Evolutionary conservation across 2,113 vertebrate species (phyloP), one percentile per base, ranked within the genome.

Genomic region (Hyla sarda): DNA sequence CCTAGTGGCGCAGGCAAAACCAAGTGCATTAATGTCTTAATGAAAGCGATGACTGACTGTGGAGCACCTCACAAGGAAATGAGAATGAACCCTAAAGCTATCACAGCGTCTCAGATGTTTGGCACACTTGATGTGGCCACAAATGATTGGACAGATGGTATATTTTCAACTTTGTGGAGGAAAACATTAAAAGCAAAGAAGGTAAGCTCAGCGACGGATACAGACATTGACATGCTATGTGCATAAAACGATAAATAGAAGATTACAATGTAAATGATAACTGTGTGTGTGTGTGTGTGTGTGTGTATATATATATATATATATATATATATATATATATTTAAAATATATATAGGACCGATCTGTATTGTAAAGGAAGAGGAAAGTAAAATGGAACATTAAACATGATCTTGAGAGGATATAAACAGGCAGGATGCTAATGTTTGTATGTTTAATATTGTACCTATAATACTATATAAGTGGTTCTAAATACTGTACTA

Each of bases 1-100:
- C 96, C 95, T 32, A 94, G 92, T 83, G 96, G 95, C 37, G 89
- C 96, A n/a, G 96, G 96, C 65, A 97, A 97, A 90, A 95, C 94
- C 50, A 90, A 92, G 41, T 96, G 95, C 83, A 94, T 97, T 91
- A 90, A 94, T 92, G 95, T 92, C 14, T 91, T 97, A 85, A 95
- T 97, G 95, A 95, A 92, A 90, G 94, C 95, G 87, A 94, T 97
- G 95, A 92, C 94, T 14, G 94, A 95, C 82, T 96, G 95, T 69
- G 94, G 95, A 76, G 88, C 87, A 10, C 92, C 94, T 62, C 96
- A 97, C 92, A 94, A 93, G 83, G 95, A 96, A 90, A 96, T 97
- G 95, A 94, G 95, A 91, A 97, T 96, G 96, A 96, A 97, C 89
- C 96, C 96, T 47, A 96, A 97, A 88, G 95, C 96, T 84, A 95